Base-by-base conservation (phyloP, 1,140 invertebrate genomes). In the Hesperophylax magnus region DNA sequence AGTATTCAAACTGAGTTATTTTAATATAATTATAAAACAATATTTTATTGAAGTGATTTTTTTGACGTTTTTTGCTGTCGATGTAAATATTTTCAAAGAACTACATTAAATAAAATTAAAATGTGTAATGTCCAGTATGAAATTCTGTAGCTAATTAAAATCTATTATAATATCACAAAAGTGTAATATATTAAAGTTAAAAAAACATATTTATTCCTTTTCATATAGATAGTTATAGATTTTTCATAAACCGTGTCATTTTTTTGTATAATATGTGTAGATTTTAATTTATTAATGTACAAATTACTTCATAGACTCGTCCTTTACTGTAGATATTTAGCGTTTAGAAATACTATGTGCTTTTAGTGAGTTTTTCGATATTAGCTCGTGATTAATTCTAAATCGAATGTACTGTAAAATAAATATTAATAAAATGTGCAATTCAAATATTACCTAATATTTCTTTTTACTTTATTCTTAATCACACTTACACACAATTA, bases 271-370 rank as follows among this genome's bases (percentile, higher is more conserved):
- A 69, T 69, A 77, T 20, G 31, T 53, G 58, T 83, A 83, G 78
- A 65, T 18, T 58, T 52, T 81, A 84, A 84, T 84, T 84, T 84
- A 81, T 81, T 81, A 15, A 78, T 81, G 82, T 84, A 84, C 82
- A 84, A 84, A 84, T 72, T 81, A 81, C 74, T 81, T 69, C n/a
- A 65, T 72, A 78, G 65, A 78, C 2, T 72, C 52, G 31, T 31
- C n/a, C 54, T 39, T 67, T 63, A 47, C 20, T 80, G 78, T 80
- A 80, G 78, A 80, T 75, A 80, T 76, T 31, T 63, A 74, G 15
- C 39, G 54, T 14, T 7, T 76, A 60, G 69, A 69, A 72, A 39
- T 27, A 77, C 58, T 61, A 72, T 78, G 60, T 75, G 82, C 79
- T 81, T 83, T 81, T 83, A 83, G 82, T 76, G 79, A 83, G 27